These are phyloP conservation scores for Allobates femoralis DNA, from an alignment of 2,797 vertebrate species.

Conservation along the genomic window DNA sequence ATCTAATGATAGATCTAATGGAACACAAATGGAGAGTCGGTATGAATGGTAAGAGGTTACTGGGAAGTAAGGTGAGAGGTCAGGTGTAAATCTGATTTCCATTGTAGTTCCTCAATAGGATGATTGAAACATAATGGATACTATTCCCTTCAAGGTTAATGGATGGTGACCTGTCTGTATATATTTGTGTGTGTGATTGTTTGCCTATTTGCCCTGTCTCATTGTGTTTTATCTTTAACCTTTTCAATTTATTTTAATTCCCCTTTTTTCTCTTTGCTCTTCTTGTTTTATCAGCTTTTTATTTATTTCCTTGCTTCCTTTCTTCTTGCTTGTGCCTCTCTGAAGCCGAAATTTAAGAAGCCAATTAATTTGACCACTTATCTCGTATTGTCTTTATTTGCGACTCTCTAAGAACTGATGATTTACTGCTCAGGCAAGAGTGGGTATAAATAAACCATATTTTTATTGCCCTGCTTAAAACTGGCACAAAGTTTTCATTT, in stretches of 20 bases:
- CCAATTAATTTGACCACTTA: constrained; percentile 46
- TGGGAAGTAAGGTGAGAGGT: constrained; percentile 39
- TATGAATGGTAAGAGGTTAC: constrained; percentile 38
- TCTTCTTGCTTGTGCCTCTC: neutral
- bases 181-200: constrained; percentile 60
- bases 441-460: constrained; percentile 41
- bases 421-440: constrained; percentile 16
- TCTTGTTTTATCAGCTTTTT: constrained; percentile 43
- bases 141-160: constrained; percentile 59
- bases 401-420: constrained; percentile 38
- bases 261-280: constrained; percentile 23
- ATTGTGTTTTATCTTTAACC: constrained; percentile 40
- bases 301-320: constrained; percentile 19
- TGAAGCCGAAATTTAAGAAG: constrained; percentile 41
- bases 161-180: constrained; percentile 55
- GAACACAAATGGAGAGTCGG: constrained; percentile 35
- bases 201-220: constrained; percentile 55
- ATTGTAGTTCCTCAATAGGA: constrained; percentile 49
- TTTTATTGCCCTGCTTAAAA: constrained; percentile 38
- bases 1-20: constrained; percentile 34
- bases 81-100: constrained; percentile 55
- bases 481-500: constrained; percentile 18
- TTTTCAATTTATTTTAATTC: constrained; percentile 53
- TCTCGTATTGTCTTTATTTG: constrained; percentile 44
- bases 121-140: constrained; percentile 62